Evolutionary conservation across 2,113 vertebrate genomes (phyloP).

Genomic region (Coturnix japonica): DNA sequence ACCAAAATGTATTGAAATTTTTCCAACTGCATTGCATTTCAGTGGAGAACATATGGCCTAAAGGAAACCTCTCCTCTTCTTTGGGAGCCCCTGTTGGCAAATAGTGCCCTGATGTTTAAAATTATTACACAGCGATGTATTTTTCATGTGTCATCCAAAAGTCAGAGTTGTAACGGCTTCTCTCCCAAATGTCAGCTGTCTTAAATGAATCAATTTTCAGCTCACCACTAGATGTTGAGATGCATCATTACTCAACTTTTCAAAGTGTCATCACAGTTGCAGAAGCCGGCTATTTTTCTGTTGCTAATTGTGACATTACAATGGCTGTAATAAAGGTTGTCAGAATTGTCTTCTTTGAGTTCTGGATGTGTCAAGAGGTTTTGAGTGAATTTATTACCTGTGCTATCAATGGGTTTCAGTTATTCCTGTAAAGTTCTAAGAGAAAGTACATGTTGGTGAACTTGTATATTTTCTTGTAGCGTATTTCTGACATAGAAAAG

Average conservation of each 20-base stretch:
- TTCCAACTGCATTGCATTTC: background rate
- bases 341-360: background rate
- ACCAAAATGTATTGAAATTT: background rate
- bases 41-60: background rate
- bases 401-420: background rate
- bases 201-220: background rate
- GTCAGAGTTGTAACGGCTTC: background rate
- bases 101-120: background rate
- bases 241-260: background rate
- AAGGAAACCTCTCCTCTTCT: background rate
- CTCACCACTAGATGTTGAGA: background rate
- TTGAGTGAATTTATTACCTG: background rate
- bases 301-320: background rate
- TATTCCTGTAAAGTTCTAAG: background rate
- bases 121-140: background rate
- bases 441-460: background rate
- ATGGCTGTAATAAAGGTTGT: background rate
- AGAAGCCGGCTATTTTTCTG: background rate
- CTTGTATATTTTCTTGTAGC: background rate
- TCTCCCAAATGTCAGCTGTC: background rate
- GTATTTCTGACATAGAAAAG: background rate
- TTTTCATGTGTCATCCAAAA: background rate
- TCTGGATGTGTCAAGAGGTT: background rate
- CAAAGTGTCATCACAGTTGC: background rate
- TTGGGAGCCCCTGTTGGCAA: background rate